These are phyloP conservation scores for Nasonia longicornis DNA, from an alignment of 1,140 invertebrate species.

Conservation along the genomic window DNA sequence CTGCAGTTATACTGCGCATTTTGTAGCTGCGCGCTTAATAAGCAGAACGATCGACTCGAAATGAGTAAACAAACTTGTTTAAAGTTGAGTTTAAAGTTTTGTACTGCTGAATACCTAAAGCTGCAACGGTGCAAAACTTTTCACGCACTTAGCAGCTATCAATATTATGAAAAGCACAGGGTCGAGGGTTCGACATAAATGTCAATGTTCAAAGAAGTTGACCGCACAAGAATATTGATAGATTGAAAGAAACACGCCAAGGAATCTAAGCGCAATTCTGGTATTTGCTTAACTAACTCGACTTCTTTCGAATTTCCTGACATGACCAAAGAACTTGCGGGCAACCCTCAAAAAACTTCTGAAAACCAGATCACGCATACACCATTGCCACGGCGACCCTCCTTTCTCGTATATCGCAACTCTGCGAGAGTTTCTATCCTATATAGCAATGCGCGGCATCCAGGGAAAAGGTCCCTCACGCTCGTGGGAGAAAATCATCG, in stretches of 20 bases:
- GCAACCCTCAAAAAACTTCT: neutral
- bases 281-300: neutral
- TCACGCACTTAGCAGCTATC: too few species aligned
- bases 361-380: neutral
- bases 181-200: neutral
- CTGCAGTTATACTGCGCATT: too few species aligned
- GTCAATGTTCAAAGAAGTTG: neutral
- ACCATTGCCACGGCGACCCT: neutral
- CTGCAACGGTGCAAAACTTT: too few species aligned
- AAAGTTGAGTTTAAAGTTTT: too few species aligned
- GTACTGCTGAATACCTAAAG: too few species aligned
- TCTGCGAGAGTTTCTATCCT: neutral
- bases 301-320: neutral
- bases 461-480: neutral
- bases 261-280: neutral
- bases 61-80: too few species aligned
- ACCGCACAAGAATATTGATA: neutral
- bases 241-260: neutral
- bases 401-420: neutral
- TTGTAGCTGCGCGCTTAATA: too few species aligned
- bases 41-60: too few species aligned
- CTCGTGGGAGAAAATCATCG: conserved; percentile 6
- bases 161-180: too few species aligned
- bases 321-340: neutral
- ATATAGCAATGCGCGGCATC: neutral